Conservation (phyloP, 2,113 vertebrate species). For the Saguinus imperator region DNA sequence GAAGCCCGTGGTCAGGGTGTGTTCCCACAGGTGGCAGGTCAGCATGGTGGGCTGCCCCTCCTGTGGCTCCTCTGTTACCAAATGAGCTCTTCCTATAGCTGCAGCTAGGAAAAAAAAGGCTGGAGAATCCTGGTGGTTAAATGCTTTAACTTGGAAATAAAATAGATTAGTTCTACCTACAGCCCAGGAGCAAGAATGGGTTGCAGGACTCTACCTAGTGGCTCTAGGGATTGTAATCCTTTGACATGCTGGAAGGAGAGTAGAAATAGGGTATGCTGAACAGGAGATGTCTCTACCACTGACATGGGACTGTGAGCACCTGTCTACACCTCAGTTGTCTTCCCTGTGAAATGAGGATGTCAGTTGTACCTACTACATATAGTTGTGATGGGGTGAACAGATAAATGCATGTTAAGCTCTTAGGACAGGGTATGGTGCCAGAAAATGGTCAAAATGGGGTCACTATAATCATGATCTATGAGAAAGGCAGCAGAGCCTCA, state of each 20-base stretch:
- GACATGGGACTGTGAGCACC: not conserved
- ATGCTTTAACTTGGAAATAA: not conserved
- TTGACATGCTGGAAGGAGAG: not conserved
- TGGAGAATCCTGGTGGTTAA: not conserved
- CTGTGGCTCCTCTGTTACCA: not conserved
- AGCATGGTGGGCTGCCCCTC: not conserved
- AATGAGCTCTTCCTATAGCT: not conserved
- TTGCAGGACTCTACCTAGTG: not conserved
- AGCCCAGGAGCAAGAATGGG: fast-evolving
- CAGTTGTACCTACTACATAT: fast-evolving
- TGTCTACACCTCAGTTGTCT: not conserved
- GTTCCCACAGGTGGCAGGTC: too few relatives aligned
- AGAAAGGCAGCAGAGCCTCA: not conserved
- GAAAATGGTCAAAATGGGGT: not conserved
- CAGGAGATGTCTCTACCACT: not conserved
- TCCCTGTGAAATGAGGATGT: not conserved
- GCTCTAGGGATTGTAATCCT: not conserved
- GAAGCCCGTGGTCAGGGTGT: not conserved
- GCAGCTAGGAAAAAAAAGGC: not conserved
- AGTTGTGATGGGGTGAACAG: not conserved
- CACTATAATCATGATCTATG: not conserved
- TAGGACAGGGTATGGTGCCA: not conserved
- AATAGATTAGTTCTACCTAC: not conserved
- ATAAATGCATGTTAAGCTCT: too few relatives aligned
- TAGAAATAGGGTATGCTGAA: fast-evolving